Evolutionary conservation across 1,140 invertebrate species (phyloP), one percentile per base, ranked within the genome.

Genomic region (Bathynomus jamesi): DNA sequence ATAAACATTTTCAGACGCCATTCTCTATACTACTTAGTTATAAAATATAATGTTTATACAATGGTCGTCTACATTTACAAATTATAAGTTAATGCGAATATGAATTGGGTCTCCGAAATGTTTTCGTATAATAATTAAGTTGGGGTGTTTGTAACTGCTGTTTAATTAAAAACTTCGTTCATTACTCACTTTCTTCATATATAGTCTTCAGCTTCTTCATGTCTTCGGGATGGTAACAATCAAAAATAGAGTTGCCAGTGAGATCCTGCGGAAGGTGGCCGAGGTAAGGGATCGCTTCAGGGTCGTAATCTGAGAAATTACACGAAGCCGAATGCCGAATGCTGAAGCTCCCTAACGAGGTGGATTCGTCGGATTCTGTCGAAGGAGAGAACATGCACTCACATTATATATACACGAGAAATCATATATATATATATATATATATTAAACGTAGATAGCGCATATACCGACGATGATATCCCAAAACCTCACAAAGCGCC

Each of bases 191-290:
- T 81, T 86, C 89, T 82, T 92, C 88, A 82, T 96, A 95, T 31
- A 92, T 87, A 77, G 91, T 88, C 81, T 91, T 91, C 61, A 96
- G 83, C 75, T 88, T 86, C 0, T 84, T 81, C 77, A 95, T 82
- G 81, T 96, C 94, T 77, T 92, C 90, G 0, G 92, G 91, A 82
- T 95, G 92, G 80, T 94, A 96, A 78, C 93, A 90, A 77, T 92
- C 89, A 79, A 96, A 88, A 8, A 94, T 86, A 30, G 91, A 91
- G 74, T 87, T 87, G 0, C 91, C 89, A 27, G 91, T 84, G 76
- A 96, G 86, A 79, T 96, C 93, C 81, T 96, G 93, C 0, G 94
- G 94, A 65, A 95, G 81, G 81, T 92, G 94, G 0, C 94, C 94
- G 70, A 95, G 84, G 77, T 91, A 90, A 17, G 88, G 87, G 0